These are phyloP conservation scores for Nerophis ophidion DNA, from an alignment of 2,113 vertebrate genomes.

Conservation along the genomic window DNA sequence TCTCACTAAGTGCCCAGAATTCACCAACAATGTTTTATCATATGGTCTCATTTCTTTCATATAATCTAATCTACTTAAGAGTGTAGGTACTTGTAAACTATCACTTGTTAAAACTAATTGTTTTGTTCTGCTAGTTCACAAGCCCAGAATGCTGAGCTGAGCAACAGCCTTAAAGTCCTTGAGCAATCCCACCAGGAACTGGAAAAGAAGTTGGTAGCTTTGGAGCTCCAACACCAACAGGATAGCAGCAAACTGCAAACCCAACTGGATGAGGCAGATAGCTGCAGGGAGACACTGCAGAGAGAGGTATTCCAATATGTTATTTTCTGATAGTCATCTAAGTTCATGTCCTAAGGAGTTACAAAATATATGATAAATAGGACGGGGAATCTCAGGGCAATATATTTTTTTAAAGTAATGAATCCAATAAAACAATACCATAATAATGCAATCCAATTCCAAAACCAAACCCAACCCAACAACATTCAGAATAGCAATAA, in stretches of 20 bases:
- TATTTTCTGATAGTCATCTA: no score
- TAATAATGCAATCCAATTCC: no score
- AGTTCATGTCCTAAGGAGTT: neutral
- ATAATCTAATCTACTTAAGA: neutral
- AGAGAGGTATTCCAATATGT: conserved; percentile 72
- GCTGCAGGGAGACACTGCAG: conserved; percentile 81
- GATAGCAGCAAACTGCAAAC: conserved; percentile 79
- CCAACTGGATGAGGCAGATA: conserved; percentile 84
- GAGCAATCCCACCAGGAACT: conserved; percentile 83
- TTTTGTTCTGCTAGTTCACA: conserved; percentile 74
- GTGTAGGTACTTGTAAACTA: neutral
- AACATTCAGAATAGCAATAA: no score
- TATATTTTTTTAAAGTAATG: no score
- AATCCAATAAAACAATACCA: no score
- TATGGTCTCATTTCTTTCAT: conserved; percentile 4
- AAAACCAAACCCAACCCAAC: no score
- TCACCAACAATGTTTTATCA: neutral
- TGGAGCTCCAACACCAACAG: conserved; percentile 84
- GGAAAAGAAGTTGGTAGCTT: conserved; percentile 78
- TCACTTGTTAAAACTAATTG: conserved; percentile 9
- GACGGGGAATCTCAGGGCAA: no score
- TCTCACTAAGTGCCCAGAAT: neutral
- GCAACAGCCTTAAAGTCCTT: conserved; percentile 77
- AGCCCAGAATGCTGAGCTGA: conserved; percentile 82
- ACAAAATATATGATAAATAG: neutral